Conservation (phyloP, 2,797 vertebrate genomes). For the Luscinia megarhynchos region DNA sequence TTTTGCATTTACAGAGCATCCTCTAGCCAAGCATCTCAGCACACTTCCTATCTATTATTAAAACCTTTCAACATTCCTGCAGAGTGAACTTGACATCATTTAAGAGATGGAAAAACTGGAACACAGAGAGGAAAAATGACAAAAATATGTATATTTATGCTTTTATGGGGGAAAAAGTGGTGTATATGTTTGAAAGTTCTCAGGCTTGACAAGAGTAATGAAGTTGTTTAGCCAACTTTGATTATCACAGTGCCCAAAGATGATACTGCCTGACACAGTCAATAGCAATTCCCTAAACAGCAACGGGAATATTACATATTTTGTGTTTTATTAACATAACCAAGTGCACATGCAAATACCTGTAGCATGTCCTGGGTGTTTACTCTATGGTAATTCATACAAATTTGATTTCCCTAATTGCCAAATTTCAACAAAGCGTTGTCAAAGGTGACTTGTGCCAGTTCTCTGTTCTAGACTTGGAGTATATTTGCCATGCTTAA, state of each 20-base stretch:
- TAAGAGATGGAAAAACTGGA: neutral
- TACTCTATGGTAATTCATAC: neutral
- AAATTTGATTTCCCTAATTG: neutral
- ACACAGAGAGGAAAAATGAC: neutral
- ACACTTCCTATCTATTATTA: constrained; percentile 13
- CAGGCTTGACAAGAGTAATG: neutral
- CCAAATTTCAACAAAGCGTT: neutral
- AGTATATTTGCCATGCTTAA: neutral
- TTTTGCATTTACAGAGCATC: neutral
- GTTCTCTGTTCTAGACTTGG: neutral
- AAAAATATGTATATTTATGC: neutral
- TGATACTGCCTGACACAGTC: neutral
- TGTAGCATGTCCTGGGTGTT: neutral
- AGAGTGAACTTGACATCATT: neutral
- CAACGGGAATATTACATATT: neutral
- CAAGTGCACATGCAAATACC: neutral
- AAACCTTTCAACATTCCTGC: neutral
- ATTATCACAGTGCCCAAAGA: neutral
- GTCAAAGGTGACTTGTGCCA: neutral
- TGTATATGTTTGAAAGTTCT: neutral
- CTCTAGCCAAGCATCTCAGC: neutral
- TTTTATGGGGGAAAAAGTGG: no score
- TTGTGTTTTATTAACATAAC: neutral
- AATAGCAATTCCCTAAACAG: neutral
- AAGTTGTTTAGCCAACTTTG: neutral